Percentiles rank a stretch among this genome's conserved stretches.
These are phyloP conservation scores for Nycticryphes semicollaris DNA, from an alignment of 2,113 vertebrate genomes.

Conservation along the genomic window DNA sequence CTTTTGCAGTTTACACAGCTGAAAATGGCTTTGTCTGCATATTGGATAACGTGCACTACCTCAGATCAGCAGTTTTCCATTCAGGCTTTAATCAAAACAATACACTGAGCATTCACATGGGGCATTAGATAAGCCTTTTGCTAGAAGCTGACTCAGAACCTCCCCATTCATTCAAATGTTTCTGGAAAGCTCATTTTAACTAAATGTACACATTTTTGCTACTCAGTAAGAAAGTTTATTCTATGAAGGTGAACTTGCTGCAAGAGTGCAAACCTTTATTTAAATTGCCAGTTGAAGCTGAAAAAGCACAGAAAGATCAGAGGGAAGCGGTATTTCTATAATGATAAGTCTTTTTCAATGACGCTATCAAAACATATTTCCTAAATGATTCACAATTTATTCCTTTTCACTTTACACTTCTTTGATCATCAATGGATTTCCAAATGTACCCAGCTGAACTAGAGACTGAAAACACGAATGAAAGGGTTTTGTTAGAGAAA, in stretches of 20 bases:
- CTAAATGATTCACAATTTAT: neutral
- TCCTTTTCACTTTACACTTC: neutral
- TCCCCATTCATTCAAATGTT: neutral
- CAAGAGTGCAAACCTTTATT: neutral
- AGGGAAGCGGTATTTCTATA: neutral
- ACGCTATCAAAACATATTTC: neutral
- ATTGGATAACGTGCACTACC: neutral
- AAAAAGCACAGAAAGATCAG: neutral
- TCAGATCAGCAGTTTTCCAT: conserved; percentile 46
- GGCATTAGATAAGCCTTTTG: conserved; percentile 13
- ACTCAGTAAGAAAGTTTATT: neutral
- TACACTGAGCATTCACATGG: neutral
- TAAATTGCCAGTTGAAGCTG: neutral
- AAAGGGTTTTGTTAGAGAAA: neutral
- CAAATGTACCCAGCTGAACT: neutral
- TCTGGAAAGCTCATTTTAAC: conserved; percentile 36
- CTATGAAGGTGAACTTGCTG: neutral
- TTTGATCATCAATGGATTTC: neutral
- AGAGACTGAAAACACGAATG: neutral
- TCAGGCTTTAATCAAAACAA: conserved; percentile 44
- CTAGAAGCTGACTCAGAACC: conserved; percentile 35
- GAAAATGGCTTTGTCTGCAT: conserved; percentile 5
- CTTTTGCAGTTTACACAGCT: neutral
- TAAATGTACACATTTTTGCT: neutral
- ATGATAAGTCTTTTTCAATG: neutral